A percentile compares a stretch with the other conserved stretches of the same genome.
Evolutionary conservation across 2,797 vertebrate genomes (phyloP).

Genomic region (Pagetopsis macropterus): DNA sequence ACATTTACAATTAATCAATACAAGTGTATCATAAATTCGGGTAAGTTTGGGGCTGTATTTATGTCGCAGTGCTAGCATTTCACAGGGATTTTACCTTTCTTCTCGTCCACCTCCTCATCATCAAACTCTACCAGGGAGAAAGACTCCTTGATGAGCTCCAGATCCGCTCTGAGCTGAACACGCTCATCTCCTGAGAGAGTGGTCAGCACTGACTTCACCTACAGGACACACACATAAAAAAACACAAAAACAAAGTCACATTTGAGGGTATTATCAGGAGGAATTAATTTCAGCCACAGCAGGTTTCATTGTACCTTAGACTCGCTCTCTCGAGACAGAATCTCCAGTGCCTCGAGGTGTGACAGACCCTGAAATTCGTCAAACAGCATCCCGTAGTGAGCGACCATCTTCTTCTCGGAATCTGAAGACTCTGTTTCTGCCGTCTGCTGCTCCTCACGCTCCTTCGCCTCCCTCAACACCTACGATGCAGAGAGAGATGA

Average conservation of each 20-base stretch:
- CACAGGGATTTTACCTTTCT: conserved; percentile 78
- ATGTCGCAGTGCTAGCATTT: accelerated
- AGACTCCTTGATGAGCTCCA: conserved; percentile 88
- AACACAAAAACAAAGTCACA: not conserved
- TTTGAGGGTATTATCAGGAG: not conserved
- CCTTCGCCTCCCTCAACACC: conserved; percentile 96
- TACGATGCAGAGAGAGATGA: conserved; percentile 52
- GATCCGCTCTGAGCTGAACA: conserved; percentile 82
- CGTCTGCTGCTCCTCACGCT: conserved; percentile 90
- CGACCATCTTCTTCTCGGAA: conserved; percentile 84
- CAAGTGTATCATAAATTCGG: not conserved
- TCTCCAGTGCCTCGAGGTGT: conserved; percentile 97
- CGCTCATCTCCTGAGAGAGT: conserved; percentile 89
- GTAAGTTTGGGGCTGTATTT: accelerated
- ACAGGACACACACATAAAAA: not conserved
- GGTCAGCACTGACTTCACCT: conserved; percentile 91
- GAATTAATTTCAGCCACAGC: not conserved
- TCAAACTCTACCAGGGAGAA: conserved; percentile 95
- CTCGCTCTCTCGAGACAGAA: conserved; percentile 94
- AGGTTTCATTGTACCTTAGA: conserved; percentile 85
- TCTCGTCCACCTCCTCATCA: conserved; percentile 92
- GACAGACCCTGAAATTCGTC: conserved; percentile 98
- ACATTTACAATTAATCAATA: not conserved
- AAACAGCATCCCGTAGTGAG: conserved; percentile 96
- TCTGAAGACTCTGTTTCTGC: conserved; percentile 75